phyloP scores from a whole-genome alignment of 2,888 invertebrate species.

The Polymixis lichenea region DNA sequence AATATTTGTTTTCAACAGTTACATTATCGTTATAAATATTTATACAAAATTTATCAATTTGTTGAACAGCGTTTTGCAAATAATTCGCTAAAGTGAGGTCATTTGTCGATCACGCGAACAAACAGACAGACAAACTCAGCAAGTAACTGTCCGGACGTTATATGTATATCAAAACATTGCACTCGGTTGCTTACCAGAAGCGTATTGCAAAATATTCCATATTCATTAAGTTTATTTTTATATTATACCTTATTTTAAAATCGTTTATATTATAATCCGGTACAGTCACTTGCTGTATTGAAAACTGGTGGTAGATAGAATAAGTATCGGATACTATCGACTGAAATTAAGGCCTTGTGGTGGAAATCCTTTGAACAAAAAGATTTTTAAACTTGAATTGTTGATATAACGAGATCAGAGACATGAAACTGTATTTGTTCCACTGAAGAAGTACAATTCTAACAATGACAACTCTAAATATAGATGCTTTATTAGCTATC shows the following conservation, averaged over 20 bases:
- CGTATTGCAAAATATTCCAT: slow-evolving; percentile 66
- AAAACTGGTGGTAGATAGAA: slow-evolving; percentile 32
- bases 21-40: slow-evolving; percentile 89
- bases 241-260: slow-evolving; percentile 66
- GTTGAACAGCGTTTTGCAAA: slow-evolving; percentile 84
- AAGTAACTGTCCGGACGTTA: slow-evolving; percentile 60
- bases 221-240: slow-evolving; percentile 57
- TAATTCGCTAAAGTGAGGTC: slow-evolving; percentile 78
- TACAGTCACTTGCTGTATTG: slow-evolving; percentile 65
- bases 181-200: slow-evolving; percentile 68
- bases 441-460: slow-evolving; percentile 12
- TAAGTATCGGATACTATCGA: slow-evolving; percentile 58
- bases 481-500: slow-evolving; percentile 37
- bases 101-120: slow-evolving; percentile 70
- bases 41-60: slow-evolving; percentile 89
- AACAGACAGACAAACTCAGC: slow-evolving; percentile 53
- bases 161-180: slow-evolving; percentile 67
- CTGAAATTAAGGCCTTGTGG: slow-evolving; percentile 38
- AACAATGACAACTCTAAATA: slow-evolving; percentile 13
- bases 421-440: slow-evolving; percentile 23
- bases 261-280: slow-evolving; percentile 52
- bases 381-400: slow-evolving; percentile 36
- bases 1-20: slow-evolving; percentile 89
- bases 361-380: slow-evolving; percentile 7
- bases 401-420: slow-evolving; percentile 37